phyloP scores from a whole-genome alignment of 2,797 vertebrate species.

The Hydrocynus forskahlii region DNA sequence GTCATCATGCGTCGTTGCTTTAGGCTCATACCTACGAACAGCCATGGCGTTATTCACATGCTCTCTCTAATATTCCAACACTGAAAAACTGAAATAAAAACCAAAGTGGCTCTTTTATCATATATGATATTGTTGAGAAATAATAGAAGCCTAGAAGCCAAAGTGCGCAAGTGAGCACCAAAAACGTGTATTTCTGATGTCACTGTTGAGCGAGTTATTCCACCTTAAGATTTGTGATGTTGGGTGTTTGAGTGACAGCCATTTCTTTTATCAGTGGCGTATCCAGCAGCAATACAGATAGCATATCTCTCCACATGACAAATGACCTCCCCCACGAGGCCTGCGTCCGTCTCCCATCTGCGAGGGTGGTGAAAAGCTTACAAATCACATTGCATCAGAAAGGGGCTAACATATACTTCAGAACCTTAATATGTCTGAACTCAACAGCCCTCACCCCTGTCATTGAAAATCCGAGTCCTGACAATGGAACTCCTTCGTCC shows the following conservation, averaged over 20 bases:
- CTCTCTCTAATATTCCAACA: no score
- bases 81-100: no score
- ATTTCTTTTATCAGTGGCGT: slow-evolving; percentile 53
- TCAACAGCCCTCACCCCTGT: no score
- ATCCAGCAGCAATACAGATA: slow-evolving; percentile 49
- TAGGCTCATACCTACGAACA: no score
- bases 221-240: slow-evolving; percentile 43
- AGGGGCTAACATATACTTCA: slow-evolving; percentile 2
- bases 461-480: background rate
- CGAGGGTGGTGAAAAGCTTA: slow-evolving; percentile 39
- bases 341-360: slow-evolving; percentile 49
- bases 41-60: no score
- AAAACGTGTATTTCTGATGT: background rate
- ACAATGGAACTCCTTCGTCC: background rate
- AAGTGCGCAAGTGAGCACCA: background rate
- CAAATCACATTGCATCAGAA: slow-evolving; percentile 35
- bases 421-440: slow-evolving; percentile 12
- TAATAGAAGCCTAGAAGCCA: no score
- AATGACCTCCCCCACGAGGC: slow-evolving; percentile 43
- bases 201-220: slow-evolving; percentile 13
- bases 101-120: no score
- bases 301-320: slow-evolving; percentile 41
- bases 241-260: slow-evolving; percentile 45
- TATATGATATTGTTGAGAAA: no score
- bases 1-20: no score